Percentiles rank a stretch among this genome's conserved stretches.
Conservation (phyloP, 1,140 invertebrate species). For the Bombus confusus region DNA sequence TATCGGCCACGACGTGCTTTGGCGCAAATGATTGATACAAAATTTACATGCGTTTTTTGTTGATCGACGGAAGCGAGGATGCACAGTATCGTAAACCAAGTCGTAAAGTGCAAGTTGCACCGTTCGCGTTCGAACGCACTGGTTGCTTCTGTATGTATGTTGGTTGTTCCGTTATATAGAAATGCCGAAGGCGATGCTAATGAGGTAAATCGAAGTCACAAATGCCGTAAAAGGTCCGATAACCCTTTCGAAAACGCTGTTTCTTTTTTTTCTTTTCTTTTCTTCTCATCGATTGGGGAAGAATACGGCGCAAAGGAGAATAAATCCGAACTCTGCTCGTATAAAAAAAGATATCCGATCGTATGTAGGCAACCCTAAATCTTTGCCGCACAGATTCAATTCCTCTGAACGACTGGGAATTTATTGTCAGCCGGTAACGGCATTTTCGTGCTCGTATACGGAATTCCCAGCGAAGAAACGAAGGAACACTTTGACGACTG, state of each 20-base stretch:
- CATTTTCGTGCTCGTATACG: not conserved
- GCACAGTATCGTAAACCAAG: not conserved
- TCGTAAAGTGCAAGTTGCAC: constrained; percentile 26
- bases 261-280: not conserved
- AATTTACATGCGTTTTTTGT: not conserved
- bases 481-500: not conserved
- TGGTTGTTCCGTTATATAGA: constrained; percentile 53
- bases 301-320: not conserved
- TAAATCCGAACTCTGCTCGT: not conserved
- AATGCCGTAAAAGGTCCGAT: constrained; percentile 51
- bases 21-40: not conserved
- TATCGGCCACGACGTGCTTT: not conserved
- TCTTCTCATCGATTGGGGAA: not conserved
- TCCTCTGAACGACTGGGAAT: not conserved
- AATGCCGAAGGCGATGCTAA: constrained; percentile 57
- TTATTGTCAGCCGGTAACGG: not conserved
- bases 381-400: not conserved
- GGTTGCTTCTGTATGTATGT: not conserved
- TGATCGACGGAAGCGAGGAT: not conserved
- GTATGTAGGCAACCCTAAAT: not conserved
- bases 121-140: constrained; percentile 2
- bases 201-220: constrained; percentile 56
- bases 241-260: constrained; percentile 33
- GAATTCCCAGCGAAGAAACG: not conserved
- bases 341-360: not conserved